Evolutionary conservation across 2,797 vertebrate genomes (phyloP).

Genomic region (Emys orbicularis): DNA sequence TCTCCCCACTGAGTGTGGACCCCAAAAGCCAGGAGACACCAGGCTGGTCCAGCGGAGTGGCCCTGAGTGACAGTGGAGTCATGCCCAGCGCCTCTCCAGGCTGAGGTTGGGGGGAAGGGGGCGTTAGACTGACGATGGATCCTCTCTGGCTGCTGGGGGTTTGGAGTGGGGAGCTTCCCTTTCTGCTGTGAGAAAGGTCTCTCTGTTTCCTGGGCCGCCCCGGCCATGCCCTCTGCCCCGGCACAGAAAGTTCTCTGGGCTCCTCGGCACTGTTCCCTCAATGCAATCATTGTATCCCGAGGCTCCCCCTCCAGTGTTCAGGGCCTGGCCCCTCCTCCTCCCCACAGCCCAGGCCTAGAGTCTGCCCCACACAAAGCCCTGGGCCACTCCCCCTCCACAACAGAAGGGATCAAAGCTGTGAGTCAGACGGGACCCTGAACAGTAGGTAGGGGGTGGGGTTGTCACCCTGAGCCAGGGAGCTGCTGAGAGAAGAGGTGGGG

Average conservation of each 20-base stretch:
- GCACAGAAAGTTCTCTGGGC: neutral
- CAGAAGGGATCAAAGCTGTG: neutral
- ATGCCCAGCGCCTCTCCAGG: neutral
- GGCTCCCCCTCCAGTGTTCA: neutral
- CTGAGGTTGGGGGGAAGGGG: neutral
- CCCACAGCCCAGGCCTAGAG: neutral
- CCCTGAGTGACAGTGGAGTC: neutral
- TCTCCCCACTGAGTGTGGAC: neutral
- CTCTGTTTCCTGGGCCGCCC: neutral
- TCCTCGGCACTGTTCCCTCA: neutral
- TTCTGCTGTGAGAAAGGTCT: neutral
- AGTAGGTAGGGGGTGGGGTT: neutral
- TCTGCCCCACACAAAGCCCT: neutral
- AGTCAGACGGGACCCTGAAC: neutral
- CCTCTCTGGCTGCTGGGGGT: neutral
- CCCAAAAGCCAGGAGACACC: neutral
- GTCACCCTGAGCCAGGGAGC: neutral
- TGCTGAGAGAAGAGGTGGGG: neutral
- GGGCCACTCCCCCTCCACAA: neutral
- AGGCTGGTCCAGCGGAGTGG: neutral
- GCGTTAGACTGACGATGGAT: neutral
- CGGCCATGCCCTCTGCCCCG: neutral
- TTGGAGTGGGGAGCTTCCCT: neutral
- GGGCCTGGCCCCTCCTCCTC: neutral
- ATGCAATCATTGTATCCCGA: neutral